These are phyloP conservation scores for Ryuthela nishihirai DNA, from an alignment of 2,888 invertebrate species.

Conservation along the genomic window DNA sequence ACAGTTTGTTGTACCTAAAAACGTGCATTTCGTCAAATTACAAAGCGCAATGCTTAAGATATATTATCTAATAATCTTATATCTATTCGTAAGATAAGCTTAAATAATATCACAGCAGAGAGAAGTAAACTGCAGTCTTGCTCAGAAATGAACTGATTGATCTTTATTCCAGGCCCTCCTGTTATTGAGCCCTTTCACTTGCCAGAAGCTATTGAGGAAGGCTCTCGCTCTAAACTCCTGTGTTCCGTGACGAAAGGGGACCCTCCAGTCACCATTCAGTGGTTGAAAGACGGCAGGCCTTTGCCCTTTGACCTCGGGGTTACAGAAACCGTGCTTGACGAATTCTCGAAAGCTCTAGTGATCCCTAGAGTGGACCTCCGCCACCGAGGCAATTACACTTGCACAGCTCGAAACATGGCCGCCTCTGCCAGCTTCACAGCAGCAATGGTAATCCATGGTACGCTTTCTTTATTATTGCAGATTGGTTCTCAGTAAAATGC, in stretches of 20 bases:
- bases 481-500: neutral
- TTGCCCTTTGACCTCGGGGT: slow-evolving; percentile 43
- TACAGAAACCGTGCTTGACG: slow-evolving; percentile 41
- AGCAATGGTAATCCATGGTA: slow-evolving; percentile 43
- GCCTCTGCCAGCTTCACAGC: slow-evolving; percentile 48
- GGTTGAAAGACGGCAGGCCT: slow-evolving; percentile 48
- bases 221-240: slow-evolving; percentile 50
- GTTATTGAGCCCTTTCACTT: slow-evolving; percentile 57
- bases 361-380: slow-evolving; percentile 46
- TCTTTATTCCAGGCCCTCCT: slow-evolving; percentile 65
- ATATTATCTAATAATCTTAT: no score
- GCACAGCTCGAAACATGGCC: slow-evolving; percentile 47
- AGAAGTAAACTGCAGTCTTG: no score
- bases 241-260: slow-evolving; percentile 52
- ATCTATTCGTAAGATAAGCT: no score
- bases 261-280: slow-evolving; percentile 46
- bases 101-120: no score
- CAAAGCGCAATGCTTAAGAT: no score
- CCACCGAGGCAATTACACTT: slow-evolving; percentile 49
- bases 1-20: no score
- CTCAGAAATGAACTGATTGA: no score
- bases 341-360: slow-evolving; percentile 48
- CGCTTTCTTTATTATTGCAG: slow-evolving; percentile 8
- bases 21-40: no score
- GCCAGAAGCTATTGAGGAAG: slow-evolving; percentile 52